Evolutionary conservation across 1,140 invertebrate genomes (phyloP).

Genomic region (Gyrodactylus salaris): DNA sequence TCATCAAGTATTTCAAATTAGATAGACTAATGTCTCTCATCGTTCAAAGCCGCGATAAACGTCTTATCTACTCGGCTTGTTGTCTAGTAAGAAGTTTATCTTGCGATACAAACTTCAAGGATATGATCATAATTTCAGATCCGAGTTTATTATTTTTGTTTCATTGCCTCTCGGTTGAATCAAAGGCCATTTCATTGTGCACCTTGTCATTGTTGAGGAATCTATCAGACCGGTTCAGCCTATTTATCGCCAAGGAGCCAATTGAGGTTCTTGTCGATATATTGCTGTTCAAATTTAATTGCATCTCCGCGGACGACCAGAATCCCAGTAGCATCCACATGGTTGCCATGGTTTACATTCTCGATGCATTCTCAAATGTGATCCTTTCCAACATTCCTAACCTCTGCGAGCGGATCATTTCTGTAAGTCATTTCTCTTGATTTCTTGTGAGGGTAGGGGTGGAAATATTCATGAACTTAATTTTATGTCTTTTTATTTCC

Average conservation of each 20-base stretch:
- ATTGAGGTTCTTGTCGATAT: background rate
- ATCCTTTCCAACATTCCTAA: no score
- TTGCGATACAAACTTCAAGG: background rate
- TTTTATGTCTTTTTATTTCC: no score
- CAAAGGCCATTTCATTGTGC: background rate
- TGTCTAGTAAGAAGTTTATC: background rate
- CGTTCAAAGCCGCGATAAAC: background rate
- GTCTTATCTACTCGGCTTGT: background rate
- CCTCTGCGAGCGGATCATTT: no score
- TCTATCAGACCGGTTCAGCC: background rate
- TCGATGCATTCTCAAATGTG: no score
- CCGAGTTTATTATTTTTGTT: background rate
- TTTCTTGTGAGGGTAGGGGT: no score
- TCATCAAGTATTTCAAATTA: background rate
- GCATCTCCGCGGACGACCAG: no score
- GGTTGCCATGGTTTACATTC: no score
- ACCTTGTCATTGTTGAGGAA: background rate
- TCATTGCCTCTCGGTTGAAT: background rate
- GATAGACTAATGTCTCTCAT: background rate
- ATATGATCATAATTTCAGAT: background rate
- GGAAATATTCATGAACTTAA: no score
- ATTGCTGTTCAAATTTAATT: background rate
- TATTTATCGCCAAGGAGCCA: background rate
- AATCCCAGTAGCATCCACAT: no score
- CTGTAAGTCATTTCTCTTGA: no score